Evolutionary conservation across 2,113 vertebrate genomes (phyloP).

Genomic region (Globicephala melas): DNA sequence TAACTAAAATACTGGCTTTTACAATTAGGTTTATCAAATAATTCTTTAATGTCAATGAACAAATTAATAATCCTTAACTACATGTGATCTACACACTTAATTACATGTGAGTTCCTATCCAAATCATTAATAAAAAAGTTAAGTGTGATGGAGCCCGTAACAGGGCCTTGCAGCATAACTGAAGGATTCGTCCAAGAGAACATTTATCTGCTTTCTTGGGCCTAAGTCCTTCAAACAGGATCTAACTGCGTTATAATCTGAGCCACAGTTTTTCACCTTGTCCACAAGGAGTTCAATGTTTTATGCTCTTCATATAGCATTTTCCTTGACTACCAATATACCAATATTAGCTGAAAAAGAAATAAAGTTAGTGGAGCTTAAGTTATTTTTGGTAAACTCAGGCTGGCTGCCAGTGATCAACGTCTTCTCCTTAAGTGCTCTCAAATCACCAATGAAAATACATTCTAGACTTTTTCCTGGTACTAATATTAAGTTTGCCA

Average conservation of each 20-base stretch:
- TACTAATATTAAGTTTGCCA: neutral
- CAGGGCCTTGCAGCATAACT: neutral
- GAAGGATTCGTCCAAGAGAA: neutral
- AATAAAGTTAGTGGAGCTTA: neutral
- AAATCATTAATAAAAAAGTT: slow-evolving; percentile 4
- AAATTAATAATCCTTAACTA: slow-evolving; percentile 14
- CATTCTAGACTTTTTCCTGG: neutral
- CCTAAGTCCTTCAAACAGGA: neutral
- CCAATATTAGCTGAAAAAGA: neutral
- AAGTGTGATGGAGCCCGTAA: neutral
- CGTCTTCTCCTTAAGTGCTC: neutral
- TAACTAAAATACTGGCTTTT: slow-evolving; percentile 25
- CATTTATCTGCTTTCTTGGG: neutral
- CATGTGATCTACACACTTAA: neutral
- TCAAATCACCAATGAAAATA: neutral
- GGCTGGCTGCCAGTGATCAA: neutral
- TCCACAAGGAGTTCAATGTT: neutral
- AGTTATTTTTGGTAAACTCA: neutral
- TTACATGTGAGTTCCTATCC: neutral
- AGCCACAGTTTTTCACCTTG: neutral
- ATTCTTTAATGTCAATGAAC: neutral
- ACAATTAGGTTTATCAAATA: neutral
- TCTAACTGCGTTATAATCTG: neutral
- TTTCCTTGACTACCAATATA: neutral
- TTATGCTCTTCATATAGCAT: neutral